Evolutionary conservation across 1,140 invertebrate genomes (phyloP).

Genomic region (Asobara japonica): DNA sequence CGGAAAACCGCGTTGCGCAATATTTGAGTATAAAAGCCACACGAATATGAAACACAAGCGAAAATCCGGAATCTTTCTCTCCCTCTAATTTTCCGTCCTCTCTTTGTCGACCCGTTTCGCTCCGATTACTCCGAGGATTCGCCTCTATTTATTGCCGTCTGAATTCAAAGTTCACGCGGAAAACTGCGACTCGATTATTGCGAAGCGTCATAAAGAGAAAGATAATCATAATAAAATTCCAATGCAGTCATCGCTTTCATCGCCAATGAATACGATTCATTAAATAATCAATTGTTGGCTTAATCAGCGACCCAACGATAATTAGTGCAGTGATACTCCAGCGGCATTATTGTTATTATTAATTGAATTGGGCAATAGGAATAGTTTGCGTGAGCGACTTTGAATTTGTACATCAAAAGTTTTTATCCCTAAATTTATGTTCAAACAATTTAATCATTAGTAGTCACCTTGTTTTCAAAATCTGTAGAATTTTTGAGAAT

Average conservation of each 20-base stretch:
- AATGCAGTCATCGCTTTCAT: neutral
- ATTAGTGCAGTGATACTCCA: neutral
- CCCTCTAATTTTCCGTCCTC: neutral
- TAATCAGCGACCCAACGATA: neutral
- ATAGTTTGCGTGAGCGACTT: too few relatives aligned
- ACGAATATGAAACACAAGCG: neutral
- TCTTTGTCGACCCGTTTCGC: conserved; percentile 19
- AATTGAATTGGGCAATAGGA: too few relatives aligned
- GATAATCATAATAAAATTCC: neutral
- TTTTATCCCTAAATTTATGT: too few relatives aligned
- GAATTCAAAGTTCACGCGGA: neutral
- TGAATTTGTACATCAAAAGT: too few relatives aligned
- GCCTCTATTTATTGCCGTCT: conserved; percentile 11
- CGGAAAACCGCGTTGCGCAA: conserved; percentile 3
- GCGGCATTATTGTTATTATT: too few relatives aligned
- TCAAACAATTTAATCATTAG: too few relatives aligned
- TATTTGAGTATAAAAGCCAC: neutral
- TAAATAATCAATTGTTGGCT: neutral
- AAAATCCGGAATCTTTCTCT: conserved; percentile 7
- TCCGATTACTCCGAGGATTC: conserved; percentile 5
- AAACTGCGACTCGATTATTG: neutral
- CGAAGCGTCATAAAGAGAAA: neutral
- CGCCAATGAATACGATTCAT: neutral
- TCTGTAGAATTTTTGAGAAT: too few relatives aligned
- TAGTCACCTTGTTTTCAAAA: too few relatives aligned